Base-by-base conservation (phyloP, 1,140 invertebrate genomes). In the Drosophila santomea region DNA sequence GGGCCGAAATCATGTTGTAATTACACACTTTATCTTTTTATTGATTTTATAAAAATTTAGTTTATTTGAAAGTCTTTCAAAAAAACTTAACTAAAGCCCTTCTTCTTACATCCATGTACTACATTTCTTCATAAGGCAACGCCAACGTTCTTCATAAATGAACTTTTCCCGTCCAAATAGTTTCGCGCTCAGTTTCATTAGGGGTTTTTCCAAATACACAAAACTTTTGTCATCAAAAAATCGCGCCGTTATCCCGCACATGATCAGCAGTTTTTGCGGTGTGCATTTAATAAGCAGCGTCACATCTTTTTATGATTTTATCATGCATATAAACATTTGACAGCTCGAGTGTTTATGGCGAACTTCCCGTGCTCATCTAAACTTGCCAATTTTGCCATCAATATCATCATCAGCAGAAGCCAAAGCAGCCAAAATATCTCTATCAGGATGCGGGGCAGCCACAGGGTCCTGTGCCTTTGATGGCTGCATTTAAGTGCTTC, bases 271-370 rank as follows among this genome's bases (percentile, higher is more conserved):
- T 80, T 81, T 63, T 54, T 63, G 39, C 39, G 60, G 36, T 66
- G 32, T 67, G 48, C 71, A 58, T 74, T 74, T 72, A 72, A 72
- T 72, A 72, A 72, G 72, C 72, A 64, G 36, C 56, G 17, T 58
- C 35, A 38, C 36, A 56, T 77, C 74, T 76, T 48, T 77, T 77
- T 77, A 77, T 77, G 74, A 69, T 69, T 77, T 62, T 56, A 77
- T 77, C 77, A 72, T 68, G 66, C 47, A 44, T 67, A 83, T 84
- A 80, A 84, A 84, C 66, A 85, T 85, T 76, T 76, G 50, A 68
- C 74, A 76, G 82, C 78, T 75, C 74, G 63, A 88, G 82, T 79
- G 82, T 86, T 88, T 82, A 88, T 79, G 75, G 79, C 63, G 36
- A 38, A 60, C 58, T 74, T 78, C 47, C 51, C 56, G 36, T 58